Evolutionary conservation across 2,888 invertebrate genomes (phyloP).

Genomic region (Cyclophora albipunctata): DNA sequence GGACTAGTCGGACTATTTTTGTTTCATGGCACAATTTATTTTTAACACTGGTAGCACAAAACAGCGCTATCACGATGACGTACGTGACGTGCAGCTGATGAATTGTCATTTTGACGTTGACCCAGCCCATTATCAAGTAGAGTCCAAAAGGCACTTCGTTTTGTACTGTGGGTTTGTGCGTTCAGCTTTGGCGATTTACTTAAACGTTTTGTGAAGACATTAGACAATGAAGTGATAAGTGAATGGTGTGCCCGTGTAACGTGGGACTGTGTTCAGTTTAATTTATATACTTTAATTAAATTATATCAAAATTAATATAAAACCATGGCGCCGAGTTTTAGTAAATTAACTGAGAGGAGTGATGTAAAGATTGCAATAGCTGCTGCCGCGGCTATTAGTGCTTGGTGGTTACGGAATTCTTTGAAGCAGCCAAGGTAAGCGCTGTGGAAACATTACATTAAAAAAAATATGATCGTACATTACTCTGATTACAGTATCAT

Average conservation of each 20-base stretch:
- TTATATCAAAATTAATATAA: not conserved
- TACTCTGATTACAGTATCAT: not conserved
- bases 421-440: constrained; percentile 69
- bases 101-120: not conserved
- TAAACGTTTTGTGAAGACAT: not conserved
- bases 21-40: too few relatives aligned
- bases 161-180: too few relatives aligned
- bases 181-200: too few relatives aligned
- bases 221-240: constrained; percentile 14
- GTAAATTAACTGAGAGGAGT: constrained; percentile 82
- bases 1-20: too few relatives aligned
- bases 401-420: constrained; percentile 74
- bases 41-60: too few relatives aligned
- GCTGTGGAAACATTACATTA: constrained; percentile 9
- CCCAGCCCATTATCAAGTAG: too few relatives aligned
- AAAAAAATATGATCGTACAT: not conserved
- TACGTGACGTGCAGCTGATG: not conserved
- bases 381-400: constrained; percentile 77
- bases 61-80: too few relatives aligned
- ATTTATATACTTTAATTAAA: not conserved
- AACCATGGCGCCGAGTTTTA: constrained; percentile 83
- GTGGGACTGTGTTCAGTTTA: constrained; percentile 6
- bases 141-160: too few relatives aligned
- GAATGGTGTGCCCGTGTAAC: constrained; percentile 7
- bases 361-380: constrained; percentile 78